These are phyloP conservation scores for Thalpophila matura DNA, from an alignment of 2,888 invertebrate genomes.

Conservation along the genomic window DNA sequence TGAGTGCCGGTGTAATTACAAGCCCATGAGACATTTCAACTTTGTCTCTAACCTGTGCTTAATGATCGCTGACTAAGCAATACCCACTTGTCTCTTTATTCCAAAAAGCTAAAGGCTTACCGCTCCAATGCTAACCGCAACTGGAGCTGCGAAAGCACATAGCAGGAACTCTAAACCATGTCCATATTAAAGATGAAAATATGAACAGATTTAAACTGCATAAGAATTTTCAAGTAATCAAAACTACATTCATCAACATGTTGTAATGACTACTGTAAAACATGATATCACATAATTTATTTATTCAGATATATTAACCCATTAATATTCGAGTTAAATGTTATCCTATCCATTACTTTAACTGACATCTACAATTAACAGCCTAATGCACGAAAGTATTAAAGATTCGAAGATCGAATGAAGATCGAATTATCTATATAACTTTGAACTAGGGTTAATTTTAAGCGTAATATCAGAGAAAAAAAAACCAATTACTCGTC, in stretches of 20 bases:
- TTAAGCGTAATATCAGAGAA: constrained; percentile 54
- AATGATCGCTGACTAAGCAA: too few relatives aligned
- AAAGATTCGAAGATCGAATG: constrained; percentile 46
- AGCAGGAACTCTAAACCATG: too few relatives aligned
- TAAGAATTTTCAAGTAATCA: too few relatives aligned
- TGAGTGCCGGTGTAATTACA: too few relatives aligned
- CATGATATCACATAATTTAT: constrained; percentile 15
- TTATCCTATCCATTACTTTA: constrained; percentile 17
- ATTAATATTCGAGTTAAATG: constrained; percentile 10
- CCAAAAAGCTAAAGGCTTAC: too few relatives aligned
- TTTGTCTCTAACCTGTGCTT: too few relatives aligned
- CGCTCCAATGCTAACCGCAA: too few relatives aligned
- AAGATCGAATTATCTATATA: constrained; percentile 55
- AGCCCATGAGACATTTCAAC: too few relatives aligned
- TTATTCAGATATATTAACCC: constrained; percentile 15
- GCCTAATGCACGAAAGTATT: constrained; percentile 46
- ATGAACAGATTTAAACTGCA: too few relatives aligned
- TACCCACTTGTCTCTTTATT: too few relatives aligned
- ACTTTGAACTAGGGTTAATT: constrained; percentile 35
- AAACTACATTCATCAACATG: constrained; percentile 9
- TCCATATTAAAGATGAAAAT: too few relatives aligned
- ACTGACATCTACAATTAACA: constrained; percentile 29
- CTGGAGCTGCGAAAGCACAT: too few relatives aligned
- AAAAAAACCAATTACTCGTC: constrained; percentile 57
- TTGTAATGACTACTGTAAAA: constrained; percentile 11